These are phyloP conservation scores for Lasaia peninsularis DNA, from an alignment of 1,140 invertebrate genomes.

Conservation along the genomic window DNA sequence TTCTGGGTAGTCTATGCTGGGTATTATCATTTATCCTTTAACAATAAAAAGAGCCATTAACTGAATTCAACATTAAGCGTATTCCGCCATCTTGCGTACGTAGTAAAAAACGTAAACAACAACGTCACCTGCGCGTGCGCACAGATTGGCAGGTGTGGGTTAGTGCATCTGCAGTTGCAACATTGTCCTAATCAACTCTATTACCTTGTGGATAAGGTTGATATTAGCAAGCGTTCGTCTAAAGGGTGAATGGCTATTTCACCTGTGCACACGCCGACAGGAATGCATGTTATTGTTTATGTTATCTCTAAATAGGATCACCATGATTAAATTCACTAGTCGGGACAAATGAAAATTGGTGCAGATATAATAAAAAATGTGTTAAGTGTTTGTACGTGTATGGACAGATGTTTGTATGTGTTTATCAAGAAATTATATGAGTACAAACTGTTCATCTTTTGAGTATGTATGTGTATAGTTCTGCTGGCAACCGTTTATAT, in stretches of 20 bases:
- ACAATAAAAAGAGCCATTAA: not conserved
- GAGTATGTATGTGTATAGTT: too few relatives aligned
- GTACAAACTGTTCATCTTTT: too few relatives aligned
- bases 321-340: too few relatives aligned
- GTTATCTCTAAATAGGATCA: not conserved
- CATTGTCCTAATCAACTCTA: constrained; percentile 12
- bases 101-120: constrained; percentile 44
- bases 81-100: constrained; percentile 23
- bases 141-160: constrained; percentile 41
- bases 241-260: constrained; percentile 2
- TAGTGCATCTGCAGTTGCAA: constrained; percentile 31
- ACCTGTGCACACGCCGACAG: constrained; percentile 10
- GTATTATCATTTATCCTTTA: too few relatives aligned
- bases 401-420: too few relatives aligned
- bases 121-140: constrained; percentile 36
- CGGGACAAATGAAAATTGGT: too few relatives aligned
- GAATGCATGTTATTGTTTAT: constrained; percentile 12
- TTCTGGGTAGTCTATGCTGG: too few relatives aligned
- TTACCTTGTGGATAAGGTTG: constrained; percentile 8
- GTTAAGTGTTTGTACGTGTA: too few relatives aligned
- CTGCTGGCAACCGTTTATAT: too few relatives aligned
- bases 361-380: too few relatives aligned
- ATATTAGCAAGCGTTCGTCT: not conserved
- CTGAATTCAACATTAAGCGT: constrained; percentile 11
- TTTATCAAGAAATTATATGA: too few relatives aligned